These are phyloP conservation scores for Phymorhynchus buccinoides DNA, from an alignment of 1,140 invertebrate genomes.

Conservation along the genomic window DNA sequence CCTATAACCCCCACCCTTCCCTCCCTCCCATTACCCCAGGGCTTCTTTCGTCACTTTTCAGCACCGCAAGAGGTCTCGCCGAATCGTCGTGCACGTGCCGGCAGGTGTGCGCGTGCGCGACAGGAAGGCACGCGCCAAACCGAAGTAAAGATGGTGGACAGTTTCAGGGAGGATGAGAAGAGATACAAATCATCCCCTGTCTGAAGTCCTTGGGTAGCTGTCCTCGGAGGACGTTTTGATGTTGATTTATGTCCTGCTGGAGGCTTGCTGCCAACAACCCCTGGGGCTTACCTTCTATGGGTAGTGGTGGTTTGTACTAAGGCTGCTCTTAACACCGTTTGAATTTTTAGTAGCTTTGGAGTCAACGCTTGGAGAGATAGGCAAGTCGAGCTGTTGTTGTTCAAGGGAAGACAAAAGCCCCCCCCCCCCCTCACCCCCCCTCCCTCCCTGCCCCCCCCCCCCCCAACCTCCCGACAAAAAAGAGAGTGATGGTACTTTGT, in stretches of 20 bases:
- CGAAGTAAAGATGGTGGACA: background rate
- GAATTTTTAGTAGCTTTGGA: no score
- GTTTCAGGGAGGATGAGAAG: background rate
- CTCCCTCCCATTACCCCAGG: background rate
- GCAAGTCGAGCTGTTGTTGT: no score
- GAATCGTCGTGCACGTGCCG: conserved; percentile 9
- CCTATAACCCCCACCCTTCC: background rate
- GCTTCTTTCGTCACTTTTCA: conserved; percentile 1
- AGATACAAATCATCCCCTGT: background rate
- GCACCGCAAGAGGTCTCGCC: background rate
- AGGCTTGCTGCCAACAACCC: background rate
- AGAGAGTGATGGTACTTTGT: no score
- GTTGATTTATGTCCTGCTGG: conserved; percentile 3
- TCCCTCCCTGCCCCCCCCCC: background rate
- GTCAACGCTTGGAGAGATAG: no score
- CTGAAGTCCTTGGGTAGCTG: background rate
- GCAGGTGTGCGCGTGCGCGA: conserved; percentile 23
- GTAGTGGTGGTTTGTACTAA: no score
- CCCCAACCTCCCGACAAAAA: no score
- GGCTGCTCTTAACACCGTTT: no score
- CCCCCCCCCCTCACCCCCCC: background rate
- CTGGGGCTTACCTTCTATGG: background rate
- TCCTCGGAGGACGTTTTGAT: background rate
- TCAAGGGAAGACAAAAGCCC: no score
- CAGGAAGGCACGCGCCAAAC: background rate